phyloP scores from a whole-genome alignment of 2,113 vertebrate species.

The Ptilorrhoa leucosticta region DNA sequence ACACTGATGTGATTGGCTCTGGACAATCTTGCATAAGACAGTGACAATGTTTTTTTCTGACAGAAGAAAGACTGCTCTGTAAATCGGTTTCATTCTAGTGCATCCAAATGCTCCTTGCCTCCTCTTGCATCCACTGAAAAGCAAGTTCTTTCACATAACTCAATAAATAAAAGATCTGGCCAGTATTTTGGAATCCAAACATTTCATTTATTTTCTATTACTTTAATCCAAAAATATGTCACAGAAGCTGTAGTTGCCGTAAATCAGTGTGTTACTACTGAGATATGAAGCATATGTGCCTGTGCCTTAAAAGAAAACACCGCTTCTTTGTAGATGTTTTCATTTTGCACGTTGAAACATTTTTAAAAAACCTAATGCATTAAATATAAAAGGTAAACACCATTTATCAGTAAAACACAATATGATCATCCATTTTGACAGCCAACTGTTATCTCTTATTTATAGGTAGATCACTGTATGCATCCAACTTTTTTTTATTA shows the following conservation, averaged over 20 bases:
- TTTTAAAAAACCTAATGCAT: neutral
- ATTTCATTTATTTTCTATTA: neutral
- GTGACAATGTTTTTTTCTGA: neutral
- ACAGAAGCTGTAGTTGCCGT: neutral
- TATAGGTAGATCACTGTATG: neutral
- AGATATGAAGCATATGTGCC: neutral
- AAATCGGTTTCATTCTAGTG: neutral
- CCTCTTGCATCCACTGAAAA: neutral
- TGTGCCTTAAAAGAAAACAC: neutral
- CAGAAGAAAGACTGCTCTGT: conserved; percentile 18
- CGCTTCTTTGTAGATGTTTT: neutral
- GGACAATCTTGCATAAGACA: neutral
- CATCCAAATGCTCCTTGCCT: neutral
- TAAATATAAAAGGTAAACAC: neutral
- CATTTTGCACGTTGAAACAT: accelerated
- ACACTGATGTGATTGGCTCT: neutral
- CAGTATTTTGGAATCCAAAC: neutral
- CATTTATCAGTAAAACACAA: neutral
- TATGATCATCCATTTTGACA: neutral
- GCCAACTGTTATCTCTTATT: neutral
- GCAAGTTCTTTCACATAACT: neutral
- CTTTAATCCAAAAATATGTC: neutral
- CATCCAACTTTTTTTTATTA: neutral
- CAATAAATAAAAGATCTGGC: neutral
- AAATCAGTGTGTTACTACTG: neutral